These are phyloP conservation scores for Xestia c-nigrum DNA, from an alignment of 2,888 invertebrate genomes.

Conservation along the genomic window DNA sequence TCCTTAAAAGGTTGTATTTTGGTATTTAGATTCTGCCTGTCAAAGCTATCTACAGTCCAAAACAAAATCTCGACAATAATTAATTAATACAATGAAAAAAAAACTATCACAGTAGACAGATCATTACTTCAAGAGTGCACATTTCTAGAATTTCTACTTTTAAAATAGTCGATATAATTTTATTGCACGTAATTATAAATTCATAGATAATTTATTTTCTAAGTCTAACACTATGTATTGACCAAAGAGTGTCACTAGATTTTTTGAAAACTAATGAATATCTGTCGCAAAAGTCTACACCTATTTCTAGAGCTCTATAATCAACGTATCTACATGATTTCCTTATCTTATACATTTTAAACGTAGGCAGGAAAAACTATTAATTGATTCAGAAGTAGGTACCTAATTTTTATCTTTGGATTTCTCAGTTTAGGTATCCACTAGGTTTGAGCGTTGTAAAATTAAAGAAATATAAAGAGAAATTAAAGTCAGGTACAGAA, in stretches of 20 bases:
- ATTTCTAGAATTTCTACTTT: constrained; percentile 60
- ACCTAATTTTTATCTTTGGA: constrained; percentile 80
- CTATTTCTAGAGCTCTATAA: constrained; percentile 33
- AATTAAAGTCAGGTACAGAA: constrained; percentile 77
- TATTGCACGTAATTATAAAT: constrained; percentile 67
- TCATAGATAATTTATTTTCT: constrained; percentile 49
- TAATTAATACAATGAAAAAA: constrained; percentile 35
- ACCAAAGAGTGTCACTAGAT: constrained; percentile 28
- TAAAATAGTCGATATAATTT: constrained; percentile 58
- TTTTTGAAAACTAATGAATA: constrained; percentile 43
- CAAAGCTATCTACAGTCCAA: constrained; percentile 40
- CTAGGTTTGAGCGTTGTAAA: constrained; percentile 71
- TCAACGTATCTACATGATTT: constrained; percentile 43
- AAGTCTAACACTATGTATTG: constrained; percentile 44
- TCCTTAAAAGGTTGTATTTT: neutral
- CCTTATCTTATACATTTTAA: constrained; percentile 48
- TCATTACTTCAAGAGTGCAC: constrained; percentile 65
- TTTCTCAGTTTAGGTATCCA: constrained; percentile 72
- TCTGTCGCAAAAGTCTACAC: constrained; percentile 23
- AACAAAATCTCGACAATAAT: constrained; percentile 29
- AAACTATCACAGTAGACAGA: constrained; percentile 76
- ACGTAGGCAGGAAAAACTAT: constrained; percentile 55
- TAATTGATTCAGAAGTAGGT: constrained; percentile 64
- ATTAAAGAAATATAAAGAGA: constrained; percentile 58
- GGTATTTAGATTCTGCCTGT: neutral